A percentile compares a stretch with the other conserved stretches of the same genome.
Conservation (phyloP, 2,113 vertebrate genomes). For the human region GRCh38 chr3:167794001-167794500, state of each 20-base stretch:
- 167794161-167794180: not conserved
- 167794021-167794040: not conserved
- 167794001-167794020: not conserved
- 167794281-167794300: not conserved
- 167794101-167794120: not conserved
- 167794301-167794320: constrained; percentile 37
- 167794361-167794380: not conserved
- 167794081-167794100: not conserved
- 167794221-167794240: not conserved
- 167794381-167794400: not conserved
- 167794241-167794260: constrained; percentile 1
- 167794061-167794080: not conserved
- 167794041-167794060: not conserved
- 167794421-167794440: no score
- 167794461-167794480: no score
- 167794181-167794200: constrained; percentile 8
- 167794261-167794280: constrained; percentile 34
- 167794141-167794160: constrained; percentile 1
- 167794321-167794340: not conserved
- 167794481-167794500: no score
- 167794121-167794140: constrained; percentile 45
- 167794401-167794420: not conserved
- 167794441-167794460: no score
- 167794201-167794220: constrained; percentile 43
- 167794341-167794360: not conserved